phyloP scores from a whole-genome alignment of 2,113 vertebrate genomes.

The Collichthys lucidus region DNA sequence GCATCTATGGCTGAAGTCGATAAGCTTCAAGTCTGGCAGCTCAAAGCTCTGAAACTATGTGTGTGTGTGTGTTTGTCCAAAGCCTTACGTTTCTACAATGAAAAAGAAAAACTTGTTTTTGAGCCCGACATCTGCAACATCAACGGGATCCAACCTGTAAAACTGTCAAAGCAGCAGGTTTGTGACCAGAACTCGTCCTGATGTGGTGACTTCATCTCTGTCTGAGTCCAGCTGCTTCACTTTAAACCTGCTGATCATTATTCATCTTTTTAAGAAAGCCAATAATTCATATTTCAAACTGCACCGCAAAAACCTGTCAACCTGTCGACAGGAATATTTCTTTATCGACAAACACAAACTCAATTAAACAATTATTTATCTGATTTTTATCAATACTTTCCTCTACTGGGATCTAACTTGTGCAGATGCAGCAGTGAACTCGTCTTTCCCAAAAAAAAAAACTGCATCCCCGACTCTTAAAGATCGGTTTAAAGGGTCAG shows the following conservation, averaged over 20 bases:
- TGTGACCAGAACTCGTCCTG: background rate
- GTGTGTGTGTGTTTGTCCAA: background rate
- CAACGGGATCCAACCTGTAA: background rate
- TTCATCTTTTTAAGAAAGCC: too few species aligned
- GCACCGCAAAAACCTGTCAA: background rate
- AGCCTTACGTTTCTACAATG: background rate
- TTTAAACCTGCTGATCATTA: background rate
- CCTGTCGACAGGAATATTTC: background rate
- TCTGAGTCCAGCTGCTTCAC: background rate
- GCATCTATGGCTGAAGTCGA: slow-evolving; percentile 40
- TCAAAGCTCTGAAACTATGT: slow-evolving; percentile 12
- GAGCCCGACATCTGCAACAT: background rate
- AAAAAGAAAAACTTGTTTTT: slow-evolving; percentile 1
- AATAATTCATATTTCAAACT: background rate
- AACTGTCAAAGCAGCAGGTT: background rate
- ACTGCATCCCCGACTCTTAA: too few species aligned
- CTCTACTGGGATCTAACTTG: background rate
- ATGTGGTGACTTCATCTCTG: background rate
- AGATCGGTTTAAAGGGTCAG: too few species aligned
- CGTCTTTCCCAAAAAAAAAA: too few species aligned
- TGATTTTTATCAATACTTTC: background rate
- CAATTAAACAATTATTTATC: background rate
- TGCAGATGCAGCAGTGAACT: background rate
- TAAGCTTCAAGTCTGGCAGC: slow-evolving; percentile 39
- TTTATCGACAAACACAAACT: too few species aligned